These are phyloP conservation scores for Smittia sp. DNA, from an alignment of 2,888 invertebrate genomes.

Conservation along the genomic window DNA sequence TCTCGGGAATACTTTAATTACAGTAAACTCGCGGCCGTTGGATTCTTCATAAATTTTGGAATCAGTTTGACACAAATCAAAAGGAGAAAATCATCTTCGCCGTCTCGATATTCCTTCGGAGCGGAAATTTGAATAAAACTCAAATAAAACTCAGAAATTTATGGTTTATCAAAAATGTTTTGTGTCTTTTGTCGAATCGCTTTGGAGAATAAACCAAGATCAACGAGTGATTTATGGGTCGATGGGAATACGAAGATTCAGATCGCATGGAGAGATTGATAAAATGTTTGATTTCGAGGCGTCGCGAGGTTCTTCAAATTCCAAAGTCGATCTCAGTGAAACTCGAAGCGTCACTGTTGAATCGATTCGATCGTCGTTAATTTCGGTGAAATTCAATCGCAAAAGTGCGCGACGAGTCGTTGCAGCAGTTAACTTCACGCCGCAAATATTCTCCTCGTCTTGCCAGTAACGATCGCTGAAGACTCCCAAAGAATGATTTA, in stretches of 20 bases:
- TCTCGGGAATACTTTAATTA: conserved; percentile 16
- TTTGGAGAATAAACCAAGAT: conserved; percentile 16
- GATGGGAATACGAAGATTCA: neutral
- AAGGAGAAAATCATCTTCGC: neutral
- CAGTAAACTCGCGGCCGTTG: neutral
- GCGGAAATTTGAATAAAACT: conserved; percentile 34
- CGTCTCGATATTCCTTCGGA: neutral
- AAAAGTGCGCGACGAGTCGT: too few relatives aligned
- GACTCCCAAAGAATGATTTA: neutral
- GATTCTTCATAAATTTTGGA: neutral
- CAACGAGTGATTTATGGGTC: conserved; percentile 29
- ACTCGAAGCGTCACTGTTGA: neutral
- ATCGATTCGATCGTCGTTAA: neutral
- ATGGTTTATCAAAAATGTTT: conserved; percentile 32
- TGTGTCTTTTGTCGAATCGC: conserved; percentile 9
- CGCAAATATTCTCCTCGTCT: neutral
- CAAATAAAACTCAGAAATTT: conserved; percentile 32
- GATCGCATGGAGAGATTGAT: conserved; percentile 25
- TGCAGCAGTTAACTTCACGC: too few relatives aligned
- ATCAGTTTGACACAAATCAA: conserved; percentile 17
- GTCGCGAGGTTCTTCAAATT: too few relatives aligned
- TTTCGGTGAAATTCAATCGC: neutral
- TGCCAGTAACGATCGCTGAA: neutral
- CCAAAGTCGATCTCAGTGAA: too few relatives aligned
- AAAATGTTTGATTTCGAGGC: neutral